Conservation (phyloP, 2,888 invertebrate genomes). For the Xestia c-nigrum region DNA sequence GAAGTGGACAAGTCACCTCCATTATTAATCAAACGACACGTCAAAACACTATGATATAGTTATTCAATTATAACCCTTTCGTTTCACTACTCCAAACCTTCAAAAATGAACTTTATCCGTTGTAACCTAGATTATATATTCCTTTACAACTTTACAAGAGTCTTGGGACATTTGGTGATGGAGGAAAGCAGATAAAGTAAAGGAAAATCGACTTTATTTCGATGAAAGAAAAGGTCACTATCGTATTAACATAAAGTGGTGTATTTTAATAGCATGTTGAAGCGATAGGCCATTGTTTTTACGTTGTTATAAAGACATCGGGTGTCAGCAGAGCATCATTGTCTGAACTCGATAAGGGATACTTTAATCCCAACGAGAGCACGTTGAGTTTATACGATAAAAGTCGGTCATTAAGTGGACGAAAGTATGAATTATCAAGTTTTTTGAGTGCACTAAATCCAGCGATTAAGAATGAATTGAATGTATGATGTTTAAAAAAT, state of each 20-base stretch:
- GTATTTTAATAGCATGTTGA: constrained; percentile 82
- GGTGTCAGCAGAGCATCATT: constrained; percentile 82
- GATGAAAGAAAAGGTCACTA: constrained; percentile 40
- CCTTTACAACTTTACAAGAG: background rate
- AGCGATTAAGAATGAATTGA: constrained; percentile 9
- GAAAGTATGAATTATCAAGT: constrained; percentile 39
- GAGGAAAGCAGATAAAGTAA: constrained; percentile 39
- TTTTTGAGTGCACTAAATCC: constrained; percentile 23
- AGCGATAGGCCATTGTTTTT: constrained; percentile 87
- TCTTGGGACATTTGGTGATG: constrained; percentile 65
- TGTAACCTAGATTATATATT: constrained; percentile 6
- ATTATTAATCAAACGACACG: constrained; percentile 90
- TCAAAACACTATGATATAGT: constrained; percentile 90
- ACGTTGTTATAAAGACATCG: constrained; percentile 87
- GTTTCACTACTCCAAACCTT: constrained; percentile 56
- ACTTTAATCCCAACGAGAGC: constrained; percentile 78
- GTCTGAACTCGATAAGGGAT: constrained; percentile 79
- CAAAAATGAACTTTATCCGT: constrained; percentile 55
- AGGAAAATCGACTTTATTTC: constrained; percentile 66
- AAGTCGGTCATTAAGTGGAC: constrained; percentile 71
- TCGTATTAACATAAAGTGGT: constrained; percentile 51
- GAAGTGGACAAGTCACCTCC: constrained; percentile 85
- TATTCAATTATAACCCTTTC: constrained; percentile 88
- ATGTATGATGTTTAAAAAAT: background rate
- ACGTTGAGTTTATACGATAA: constrained; percentile 72